A percentile compares a stretch with the other conserved stretches of the same genome.
Conservation (phyloP, 2,888 invertebrate genomes). For the Volucella inanis region DNA sequence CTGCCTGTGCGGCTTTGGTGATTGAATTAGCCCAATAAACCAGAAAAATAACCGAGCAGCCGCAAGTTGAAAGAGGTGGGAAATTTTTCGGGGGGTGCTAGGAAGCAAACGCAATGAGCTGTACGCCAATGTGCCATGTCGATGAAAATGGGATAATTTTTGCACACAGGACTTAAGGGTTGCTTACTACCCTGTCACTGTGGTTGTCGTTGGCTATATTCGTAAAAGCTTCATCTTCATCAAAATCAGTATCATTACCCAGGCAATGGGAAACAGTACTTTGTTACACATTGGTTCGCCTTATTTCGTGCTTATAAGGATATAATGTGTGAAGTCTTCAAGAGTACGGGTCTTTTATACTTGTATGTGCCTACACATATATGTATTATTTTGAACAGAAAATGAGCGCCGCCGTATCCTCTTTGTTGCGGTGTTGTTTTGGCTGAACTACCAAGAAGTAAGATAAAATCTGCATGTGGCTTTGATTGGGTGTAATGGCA, state of each 20-base stretch:
- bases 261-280: slow-evolving; percentile 55
- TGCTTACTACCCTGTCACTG: slow-evolving; percentile 73
- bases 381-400: neutral
- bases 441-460: slow-evolving; percentile 32
- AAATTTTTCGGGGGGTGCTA: slow-evolving; percentile 44
- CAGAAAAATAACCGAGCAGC: slow-evolving; percentile 82
- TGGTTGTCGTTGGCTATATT: neutral
- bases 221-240: slow-evolving; percentile 74
- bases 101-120: slow-evolving; percentile 77
- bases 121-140: slow-evolving; percentile 76
- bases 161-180: slow-evolving; percentile 72
- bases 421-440: slow-evolving; percentile 6
- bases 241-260: slow-evolving; percentile 71
- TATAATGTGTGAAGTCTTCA: slow-evolving; percentile 41
- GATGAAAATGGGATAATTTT: slow-evolving; percentile 75
- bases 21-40: slow-evolving; percentile 84
- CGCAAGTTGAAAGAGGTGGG: slow-evolving; percentile 53
- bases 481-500: slow-evolving; percentile 48
- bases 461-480: slow-evolving; percentile 42
- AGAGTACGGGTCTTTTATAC: slow-evolving; percentile 35
- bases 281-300: slow-evolving; percentile 39
- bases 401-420: neutral
- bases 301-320: slow-evolving; percentile 10
- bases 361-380: neutral
- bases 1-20: slow-evolving; percentile 78